Evolutionary conservation across 2,113 vertebrate genomes (phyloP).

Genomic region (Hassar affinis): DNA sequence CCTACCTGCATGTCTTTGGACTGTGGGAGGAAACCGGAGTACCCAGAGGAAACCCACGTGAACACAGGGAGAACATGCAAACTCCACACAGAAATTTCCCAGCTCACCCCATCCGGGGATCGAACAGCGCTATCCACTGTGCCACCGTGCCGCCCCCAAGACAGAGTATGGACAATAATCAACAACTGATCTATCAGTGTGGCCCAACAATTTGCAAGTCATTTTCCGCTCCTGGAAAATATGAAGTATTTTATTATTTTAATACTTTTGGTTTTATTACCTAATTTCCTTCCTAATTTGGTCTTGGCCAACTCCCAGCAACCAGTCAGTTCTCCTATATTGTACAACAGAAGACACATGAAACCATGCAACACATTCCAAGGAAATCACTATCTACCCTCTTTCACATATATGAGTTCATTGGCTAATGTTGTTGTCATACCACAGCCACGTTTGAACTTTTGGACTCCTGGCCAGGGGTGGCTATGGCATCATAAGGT

Average conservation of each 20-base stretch:
- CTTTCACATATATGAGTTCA: background rate
- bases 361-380: background rate
- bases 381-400: background rate
- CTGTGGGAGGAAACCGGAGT: too few relatives aligned
- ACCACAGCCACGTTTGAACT: background rate
- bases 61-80: too few relatives aligned
- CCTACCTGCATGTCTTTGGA: too few relatives aligned
- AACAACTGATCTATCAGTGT: background rate
- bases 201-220: background rate
- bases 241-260: background rate
- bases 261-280: background rate
- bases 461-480: background rate
- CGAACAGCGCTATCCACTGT: too few relatives aligned
- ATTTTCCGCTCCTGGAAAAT: background rate
- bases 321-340: background rate
- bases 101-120: too few relatives aligned
- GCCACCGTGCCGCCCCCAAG: too few relatives aligned
- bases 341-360: background rate
- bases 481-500: background rate
- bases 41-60: too few relatives aligned
- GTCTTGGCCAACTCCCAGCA: background rate
- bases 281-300: too few relatives aligned
- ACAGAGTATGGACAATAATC: too few relatives aligned
- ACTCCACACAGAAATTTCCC: too few relatives aligned
- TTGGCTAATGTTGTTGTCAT: rapidly evolving